These are phyloP conservation scores for Halcyon malimbica DNA, from an alignment of 2,113 vertebrate species.

Conservation along the genomic window DNA sequence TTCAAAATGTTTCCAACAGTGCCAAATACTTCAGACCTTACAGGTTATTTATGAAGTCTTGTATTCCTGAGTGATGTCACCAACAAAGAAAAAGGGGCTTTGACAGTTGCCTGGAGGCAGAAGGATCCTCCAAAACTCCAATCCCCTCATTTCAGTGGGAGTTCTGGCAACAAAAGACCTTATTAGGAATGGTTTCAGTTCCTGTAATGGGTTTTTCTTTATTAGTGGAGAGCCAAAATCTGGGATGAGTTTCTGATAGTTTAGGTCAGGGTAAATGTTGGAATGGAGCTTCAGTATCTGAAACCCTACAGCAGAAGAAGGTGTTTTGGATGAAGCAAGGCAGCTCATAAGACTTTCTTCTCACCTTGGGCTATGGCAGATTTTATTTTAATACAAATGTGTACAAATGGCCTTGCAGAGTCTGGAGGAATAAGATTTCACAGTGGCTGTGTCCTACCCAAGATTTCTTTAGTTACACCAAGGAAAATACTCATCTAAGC, in stretches of 20 bases:
- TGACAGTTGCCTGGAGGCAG: background rate
- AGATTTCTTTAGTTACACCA: background rate
- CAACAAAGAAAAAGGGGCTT: background rate
- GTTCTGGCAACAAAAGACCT: background rate
- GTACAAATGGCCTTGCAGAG: background rate
- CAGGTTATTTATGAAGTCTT: background rate
- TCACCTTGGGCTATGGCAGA: no score
- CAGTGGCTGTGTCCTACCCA: background rate
- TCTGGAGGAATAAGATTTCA: background rate
- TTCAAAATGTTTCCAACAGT: background rate
- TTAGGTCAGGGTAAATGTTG: background rate
- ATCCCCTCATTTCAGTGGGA: background rate
- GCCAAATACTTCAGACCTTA: background rate
- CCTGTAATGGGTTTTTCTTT: background rate
- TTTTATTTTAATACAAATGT: background rate
- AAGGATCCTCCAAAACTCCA: background rate
- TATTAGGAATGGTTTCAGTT: background rate
- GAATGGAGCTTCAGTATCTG: background rate
- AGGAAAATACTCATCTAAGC: background rate
- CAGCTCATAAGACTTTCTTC: background rate
- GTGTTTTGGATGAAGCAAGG: background rate
- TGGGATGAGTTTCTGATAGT: background rate
- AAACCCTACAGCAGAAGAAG: background rate
- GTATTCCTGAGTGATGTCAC: background rate
- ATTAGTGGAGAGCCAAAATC: background rate